Conservation (phyloP, 2,888 invertebrate genomes). For the Cosmia pyralina region DNA sequence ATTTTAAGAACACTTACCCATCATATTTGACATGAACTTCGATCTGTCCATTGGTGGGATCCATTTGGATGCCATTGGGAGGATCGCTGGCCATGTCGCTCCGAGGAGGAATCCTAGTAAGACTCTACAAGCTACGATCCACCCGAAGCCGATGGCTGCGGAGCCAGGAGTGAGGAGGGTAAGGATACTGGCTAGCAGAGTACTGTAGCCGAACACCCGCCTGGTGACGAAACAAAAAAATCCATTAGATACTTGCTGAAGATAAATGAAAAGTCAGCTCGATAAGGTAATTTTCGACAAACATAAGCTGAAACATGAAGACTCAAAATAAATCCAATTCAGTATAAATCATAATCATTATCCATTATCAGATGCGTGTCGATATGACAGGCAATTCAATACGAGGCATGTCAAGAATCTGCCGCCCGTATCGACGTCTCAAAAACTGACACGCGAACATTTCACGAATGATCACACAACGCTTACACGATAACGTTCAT, state of each 20-base stretch:
- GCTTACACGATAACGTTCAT: conserved; percentile 58
- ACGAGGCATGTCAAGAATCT: conserved; percentile 62
- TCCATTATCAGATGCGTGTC: conserved; percentile 22
- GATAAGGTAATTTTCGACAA: background rate
- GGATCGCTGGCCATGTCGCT: conserved; percentile 98
- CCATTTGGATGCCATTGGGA: conserved; percentile 98
- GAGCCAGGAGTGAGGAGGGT: conserved; percentile 95
- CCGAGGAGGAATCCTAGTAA: conserved; percentile 95
- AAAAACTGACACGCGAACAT: conserved; percentile 67
- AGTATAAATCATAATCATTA: conserved; percentile 16
- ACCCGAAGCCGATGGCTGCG: conserved; percentile 92
- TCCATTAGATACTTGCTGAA: background rate
- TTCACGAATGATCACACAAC: conserved; percentile 67
- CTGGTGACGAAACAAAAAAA: conserved; percentile 71
- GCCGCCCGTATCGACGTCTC: conserved; percentile 64
- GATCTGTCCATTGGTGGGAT: conserved; percentile 98
- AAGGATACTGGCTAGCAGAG: conserved; percentile 94
- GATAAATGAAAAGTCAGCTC: background rate
- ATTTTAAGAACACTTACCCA: conserved; percentile 91
- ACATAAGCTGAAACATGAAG: conserved; percentile 20
- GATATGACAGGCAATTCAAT: conserved; percentile 54
- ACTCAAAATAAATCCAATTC: conserved; percentile 4
- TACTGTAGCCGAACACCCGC: conserved; percentile 96
- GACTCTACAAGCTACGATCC: conserved; percentile 93
- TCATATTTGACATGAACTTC: conserved; percentile 97